Percentiles rank a stretch among this genome's conserved stretches.
These are phyloP conservation scores for Anolis apletophallus DNA, from an alignment of 2,797 vertebrate species.

Conservation along the genomic window DNA sequence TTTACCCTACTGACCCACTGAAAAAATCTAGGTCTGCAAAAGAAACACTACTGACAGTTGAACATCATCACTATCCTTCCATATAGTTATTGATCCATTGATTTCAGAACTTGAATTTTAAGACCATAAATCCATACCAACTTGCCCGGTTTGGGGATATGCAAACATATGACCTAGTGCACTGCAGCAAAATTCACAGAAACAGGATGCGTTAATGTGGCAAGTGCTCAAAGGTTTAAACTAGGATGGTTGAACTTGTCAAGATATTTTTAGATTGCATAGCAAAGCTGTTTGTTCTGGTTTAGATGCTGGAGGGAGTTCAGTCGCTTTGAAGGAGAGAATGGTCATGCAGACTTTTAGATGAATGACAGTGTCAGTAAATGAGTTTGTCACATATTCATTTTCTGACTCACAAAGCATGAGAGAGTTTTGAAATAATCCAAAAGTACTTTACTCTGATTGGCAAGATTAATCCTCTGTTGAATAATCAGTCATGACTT, in stretches of 20 bases:
- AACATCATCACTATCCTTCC: neutral
- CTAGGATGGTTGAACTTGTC: conserved; percentile 58
- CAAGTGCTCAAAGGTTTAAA: conserved; percentile 51
- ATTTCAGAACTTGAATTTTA: neutral
- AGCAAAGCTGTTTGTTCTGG: conserved; percentile 60
- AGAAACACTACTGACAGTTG: neutral
- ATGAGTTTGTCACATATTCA: conserved; percentile 68
- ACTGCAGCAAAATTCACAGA: neutral
- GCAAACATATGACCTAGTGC: conserved; percentile 19
- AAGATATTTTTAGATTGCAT: conserved; percentile 53
- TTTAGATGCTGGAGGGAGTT: conserved; percentile 59
- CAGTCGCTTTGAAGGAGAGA: conserved; percentile 63
- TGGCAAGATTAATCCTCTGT: conserved; percentile 53
- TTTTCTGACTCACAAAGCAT: conserved; percentile 40
- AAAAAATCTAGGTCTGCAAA: neutral
- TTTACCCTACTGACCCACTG: neutral
- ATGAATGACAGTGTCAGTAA: conserved; percentile 72
- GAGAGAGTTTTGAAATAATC: conserved; percentile 51
- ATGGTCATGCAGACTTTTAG: conserved; percentile 61
- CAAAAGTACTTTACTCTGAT: conserved; percentile 64
- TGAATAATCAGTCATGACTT: conserved; percentile 69
- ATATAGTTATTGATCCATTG: neutral
- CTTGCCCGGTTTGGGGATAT: conserved; percentile 3
- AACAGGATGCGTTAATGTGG: neutral
- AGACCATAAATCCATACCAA: neutral